Evolutionary conservation across 1,140 invertebrate genomes (phyloP).

Genomic region (Drosophila pallidifrons): DNA sequence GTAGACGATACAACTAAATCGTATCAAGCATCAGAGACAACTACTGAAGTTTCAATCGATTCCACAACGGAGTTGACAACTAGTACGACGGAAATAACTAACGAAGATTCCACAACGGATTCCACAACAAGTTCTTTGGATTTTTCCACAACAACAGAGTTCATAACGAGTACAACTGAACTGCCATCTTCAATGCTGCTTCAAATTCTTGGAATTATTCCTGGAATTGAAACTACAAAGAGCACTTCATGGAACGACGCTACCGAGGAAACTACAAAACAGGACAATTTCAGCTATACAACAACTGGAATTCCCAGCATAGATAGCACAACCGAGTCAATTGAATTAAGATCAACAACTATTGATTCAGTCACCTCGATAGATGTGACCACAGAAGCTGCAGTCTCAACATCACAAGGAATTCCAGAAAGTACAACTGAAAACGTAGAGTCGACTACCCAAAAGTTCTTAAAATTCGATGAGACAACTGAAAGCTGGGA

Average conservation of each 20-base stretch:
- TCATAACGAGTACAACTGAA: slow-evolving; percentile 23
- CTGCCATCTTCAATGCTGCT: slow-evolving; percentile 30
- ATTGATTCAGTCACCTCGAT: neutral
- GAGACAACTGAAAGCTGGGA: neutral
- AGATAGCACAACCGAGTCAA: neutral
- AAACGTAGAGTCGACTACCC: neutral
- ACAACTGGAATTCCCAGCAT: neutral
- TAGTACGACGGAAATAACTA: no score
- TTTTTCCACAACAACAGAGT: slow-evolving; percentile 1
- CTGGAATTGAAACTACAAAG: slow-evolving; percentile 34
- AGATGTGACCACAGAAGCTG: slow-evolving; percentile 1
- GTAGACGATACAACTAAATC: neutral
- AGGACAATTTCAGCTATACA: neutral
- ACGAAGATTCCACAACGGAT: neutral
- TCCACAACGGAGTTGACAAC: neutral
- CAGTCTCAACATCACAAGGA: neutral
- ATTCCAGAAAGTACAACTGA: neutral
- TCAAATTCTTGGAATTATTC: slow-evolving; percentile 53
- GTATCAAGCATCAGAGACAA: neutral
- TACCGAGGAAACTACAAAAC: neutral
- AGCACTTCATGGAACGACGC: slow-evolving; percentile 1
- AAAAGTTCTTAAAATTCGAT: neutral
- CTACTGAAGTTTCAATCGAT: slow-evolving; percentile 1
- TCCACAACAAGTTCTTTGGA: slow-evolving; percentile 18
- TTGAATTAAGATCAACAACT: neutral